Conservation (phyloP, 2,797 vertebrate genomes). For the Lagorchestes hirsutus region DNA sequence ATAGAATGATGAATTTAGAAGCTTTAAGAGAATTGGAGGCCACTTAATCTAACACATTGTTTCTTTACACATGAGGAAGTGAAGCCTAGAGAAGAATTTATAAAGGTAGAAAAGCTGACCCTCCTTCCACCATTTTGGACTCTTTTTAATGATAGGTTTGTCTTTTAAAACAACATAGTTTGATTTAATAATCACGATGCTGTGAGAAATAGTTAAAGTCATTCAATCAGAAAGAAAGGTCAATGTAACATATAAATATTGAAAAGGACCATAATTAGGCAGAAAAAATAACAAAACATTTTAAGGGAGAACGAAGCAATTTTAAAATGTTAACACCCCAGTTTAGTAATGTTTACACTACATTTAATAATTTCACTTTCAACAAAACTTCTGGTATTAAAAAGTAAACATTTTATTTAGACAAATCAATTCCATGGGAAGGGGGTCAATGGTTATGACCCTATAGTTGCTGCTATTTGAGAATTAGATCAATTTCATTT, state of each 20-base stretch:
- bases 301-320: constrained; percentile 79
- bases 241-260: constrained; percentile 85
- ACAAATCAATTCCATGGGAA: constrained; percentile 16
- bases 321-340: constrained; percentile 84
- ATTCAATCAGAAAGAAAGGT: constrained; percentile 85
- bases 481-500: constrained; percentile 49
- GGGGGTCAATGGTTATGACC: neutral
- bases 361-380: constrained; percentile 80
- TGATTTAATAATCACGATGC: constrained; percentile 83
- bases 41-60: neutral
- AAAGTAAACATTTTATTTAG: constrained; percentile 69
- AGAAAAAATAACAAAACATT: constrained; percentile 84
- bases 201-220: constrained; percentile 77
- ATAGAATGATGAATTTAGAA: neutral
- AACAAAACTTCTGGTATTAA: constrained; percentile 70
- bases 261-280: constrained; percentile 84
- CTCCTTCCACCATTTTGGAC: constrained; percentile 23
- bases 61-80: neutral
- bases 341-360: constrained; percentile 82
- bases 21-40: neutral
- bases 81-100: neutral
- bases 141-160: constrained; percentile 43
- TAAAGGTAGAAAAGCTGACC: neutral
- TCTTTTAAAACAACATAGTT: constrained; percentile 71
- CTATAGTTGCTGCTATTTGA: constrained; percentile 42